Conservation (phyloP, 1,140 invertebrate species). For the Aphelenchoides avenae region DNA sequence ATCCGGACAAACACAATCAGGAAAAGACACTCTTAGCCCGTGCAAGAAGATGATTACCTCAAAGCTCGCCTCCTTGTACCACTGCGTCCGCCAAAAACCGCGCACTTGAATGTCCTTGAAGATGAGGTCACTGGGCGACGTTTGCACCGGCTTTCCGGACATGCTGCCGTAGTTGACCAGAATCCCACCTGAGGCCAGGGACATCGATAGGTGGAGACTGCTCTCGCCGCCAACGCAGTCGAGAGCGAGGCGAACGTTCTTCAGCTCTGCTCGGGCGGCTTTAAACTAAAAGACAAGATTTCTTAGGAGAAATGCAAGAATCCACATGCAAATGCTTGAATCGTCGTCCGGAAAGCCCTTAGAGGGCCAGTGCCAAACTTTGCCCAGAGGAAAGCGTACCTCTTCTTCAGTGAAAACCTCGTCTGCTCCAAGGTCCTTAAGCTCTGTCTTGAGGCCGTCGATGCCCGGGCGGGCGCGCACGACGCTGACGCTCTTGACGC, state of each 20-base stretch:
- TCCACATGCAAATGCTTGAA: no score
- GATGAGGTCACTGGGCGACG: constrained; percentile 79
- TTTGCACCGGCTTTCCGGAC: constrained; percentile 57
- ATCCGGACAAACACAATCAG: no score
- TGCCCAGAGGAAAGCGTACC: no score
- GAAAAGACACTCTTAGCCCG: no score
- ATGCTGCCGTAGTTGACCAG: constrained; percentile 59
- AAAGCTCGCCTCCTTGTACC: constrained; percentile 69
- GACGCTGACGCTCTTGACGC: constrained; percentile 76
- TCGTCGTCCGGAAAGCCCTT: no score
- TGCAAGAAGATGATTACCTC: no score
- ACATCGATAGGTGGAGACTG: constrained; percentile 27
- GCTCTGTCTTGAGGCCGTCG: constrained; percentile 68
- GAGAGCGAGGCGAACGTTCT: constrained; percentile 78
- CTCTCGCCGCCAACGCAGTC: constrained; percentile 91
- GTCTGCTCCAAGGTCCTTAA: constrained; percentile 77
- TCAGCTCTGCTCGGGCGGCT: constrained; percentile 65
- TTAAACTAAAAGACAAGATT: no score
- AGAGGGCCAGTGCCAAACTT: no score
- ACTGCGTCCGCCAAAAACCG: constrained; percentile 96
- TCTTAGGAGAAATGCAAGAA: constrained; percentile 25
- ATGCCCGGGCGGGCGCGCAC: constrained; percentile 76
- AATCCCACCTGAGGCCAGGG: constrained; percentile 32
- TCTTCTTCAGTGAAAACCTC: constrained; percentile 76
- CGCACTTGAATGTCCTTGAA: constrained; percentile 80